Conservation (phyloP, 2,888 invertebrate genomes). For the Tenodera sinensis region DNA sequence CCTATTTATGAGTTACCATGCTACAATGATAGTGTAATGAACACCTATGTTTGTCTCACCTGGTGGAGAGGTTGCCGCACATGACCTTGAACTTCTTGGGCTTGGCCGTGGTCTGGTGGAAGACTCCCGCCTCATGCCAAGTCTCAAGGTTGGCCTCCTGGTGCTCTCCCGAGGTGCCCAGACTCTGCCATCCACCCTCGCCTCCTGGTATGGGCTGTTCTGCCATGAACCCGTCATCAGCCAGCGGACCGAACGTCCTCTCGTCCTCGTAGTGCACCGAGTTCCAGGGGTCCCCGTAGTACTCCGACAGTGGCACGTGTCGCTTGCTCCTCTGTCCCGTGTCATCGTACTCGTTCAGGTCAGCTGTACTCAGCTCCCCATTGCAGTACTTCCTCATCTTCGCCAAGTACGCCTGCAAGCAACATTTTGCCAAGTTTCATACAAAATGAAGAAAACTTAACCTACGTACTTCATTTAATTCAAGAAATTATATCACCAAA, state of each 20-base stretch:
- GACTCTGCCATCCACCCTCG: not conserved
- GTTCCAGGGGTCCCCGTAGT: not conserved
- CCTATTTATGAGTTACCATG: too few relatives aligned
- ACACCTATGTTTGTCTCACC: slow-evolving; percentile 33
- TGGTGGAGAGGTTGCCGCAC: slow-evolving; percentile 54
- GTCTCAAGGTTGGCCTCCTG: slow-evolving; percentile 21
- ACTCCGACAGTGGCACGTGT: not conserved
- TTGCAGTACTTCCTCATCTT: slow-evolving; percentile 29
- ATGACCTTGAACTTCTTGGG: slow-evolving; percentile 49
- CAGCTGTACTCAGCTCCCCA: not conserved
- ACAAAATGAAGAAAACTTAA: too few relatives aligned
- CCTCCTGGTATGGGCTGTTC: not conserved
- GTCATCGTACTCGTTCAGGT: not conserved
- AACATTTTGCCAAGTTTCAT: too few relatives aligned
- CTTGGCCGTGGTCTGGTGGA: slow-evolving; percentile 49
- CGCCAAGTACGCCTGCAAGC: slow-evolving; percentile 29
- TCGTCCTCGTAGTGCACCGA: not conserved
- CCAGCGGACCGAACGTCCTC: not conserved
- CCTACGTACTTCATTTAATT: not conserved
- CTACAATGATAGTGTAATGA: too few relatives aligned
- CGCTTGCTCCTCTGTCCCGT: slow-evolving; percentile 1
- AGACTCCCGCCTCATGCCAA: slow-evolving; percentile 40
- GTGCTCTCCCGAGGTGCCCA: not conserved
- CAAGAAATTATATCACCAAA: too few relatives aligned
- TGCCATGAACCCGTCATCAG: not conserved